These are phyloP conservation scores for Calidris pugnax DNA, from an alignment of 2,113 vertebrate species.

Conservation along the genomic window DNA sequence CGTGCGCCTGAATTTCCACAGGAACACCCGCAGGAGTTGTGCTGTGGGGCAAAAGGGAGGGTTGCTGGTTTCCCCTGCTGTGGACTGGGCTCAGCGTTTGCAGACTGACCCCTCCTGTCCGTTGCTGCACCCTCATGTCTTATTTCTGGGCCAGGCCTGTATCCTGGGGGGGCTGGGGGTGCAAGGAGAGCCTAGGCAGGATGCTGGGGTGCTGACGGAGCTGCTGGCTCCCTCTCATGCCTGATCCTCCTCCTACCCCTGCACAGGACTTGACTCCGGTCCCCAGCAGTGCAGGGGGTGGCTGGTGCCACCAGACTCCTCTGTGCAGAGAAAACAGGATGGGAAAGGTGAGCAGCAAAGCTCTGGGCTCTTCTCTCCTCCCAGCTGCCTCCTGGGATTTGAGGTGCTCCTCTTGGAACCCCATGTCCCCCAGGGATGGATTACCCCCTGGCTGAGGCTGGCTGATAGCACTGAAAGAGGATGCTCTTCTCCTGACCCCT, in stretches of 20 bases:
- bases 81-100: neutral
- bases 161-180: neutral
- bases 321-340: neutral
- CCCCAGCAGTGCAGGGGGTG: neutral
- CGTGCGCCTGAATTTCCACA: neutral
- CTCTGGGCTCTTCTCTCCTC: neutral
- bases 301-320: neutral
- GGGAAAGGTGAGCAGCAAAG: neutral
- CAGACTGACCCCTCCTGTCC: rapidly evolving
- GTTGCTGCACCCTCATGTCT: neutral
- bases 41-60: neutral
- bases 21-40: neutral
- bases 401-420: neutral
- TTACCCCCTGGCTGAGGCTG: neutral
- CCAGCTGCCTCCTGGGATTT: neutral
- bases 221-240: neutral
- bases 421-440: neutral
- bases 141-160: neutral
- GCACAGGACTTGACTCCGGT: neutral
- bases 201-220: neutral
- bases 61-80: neutral
- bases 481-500: neutral
- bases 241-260: neutral
- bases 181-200: neutral
- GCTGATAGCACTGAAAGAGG: neutral